Evolutionary conservation across 2,797 vertebrate species (phyloP).

Genomic region (Helarctos malayanus): DNA sequence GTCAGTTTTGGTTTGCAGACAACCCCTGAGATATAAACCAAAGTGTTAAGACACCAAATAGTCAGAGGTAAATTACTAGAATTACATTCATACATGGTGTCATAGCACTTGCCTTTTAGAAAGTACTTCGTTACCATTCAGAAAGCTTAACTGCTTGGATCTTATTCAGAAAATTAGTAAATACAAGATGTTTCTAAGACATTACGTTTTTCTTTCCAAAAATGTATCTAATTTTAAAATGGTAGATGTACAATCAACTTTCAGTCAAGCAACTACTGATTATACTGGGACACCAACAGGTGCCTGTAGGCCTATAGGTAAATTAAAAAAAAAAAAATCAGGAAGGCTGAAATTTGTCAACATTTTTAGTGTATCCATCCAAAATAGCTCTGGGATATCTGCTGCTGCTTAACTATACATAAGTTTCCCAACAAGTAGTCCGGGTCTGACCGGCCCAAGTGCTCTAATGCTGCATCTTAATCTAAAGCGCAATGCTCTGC

Average conservation of each 20-base stretch:
- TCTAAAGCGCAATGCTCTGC: slow-evolving; percentile 66
- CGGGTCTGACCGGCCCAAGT: slow-evolving; percentile 63
- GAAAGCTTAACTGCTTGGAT: slow-evolving; percentile 84
- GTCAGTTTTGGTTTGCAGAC: slow-evolving; percentile 91
- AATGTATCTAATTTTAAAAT: slow-evolving; percentile 81
- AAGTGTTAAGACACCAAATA: slow-evolving; percentile 90
- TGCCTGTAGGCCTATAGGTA: slow-evolving; percentile 33
- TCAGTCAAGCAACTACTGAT: slow-evolving; percentile 58
- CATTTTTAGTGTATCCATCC: slow-evolving; percentile 48
- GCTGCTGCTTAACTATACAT: not conserved
- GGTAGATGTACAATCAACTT: slow-evolving; percentile 70
- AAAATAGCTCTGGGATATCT: slow-evolving; percentile 54
- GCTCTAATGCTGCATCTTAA: slow-evolving; percentile 55
- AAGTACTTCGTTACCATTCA: slow-evolving; percentile 86
- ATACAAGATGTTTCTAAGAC: slow-evolving; percentile 82
- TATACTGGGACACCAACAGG: not conserved
- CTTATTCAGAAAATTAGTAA: slow-evolving; percentile 80
- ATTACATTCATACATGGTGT: slow-evolving; percentile 88
- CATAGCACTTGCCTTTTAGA: slow-evolving; percentile 87
- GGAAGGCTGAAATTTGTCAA: slow-evolving; percentile 61
- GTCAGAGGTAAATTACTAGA: slow-evolving; percentile 89
- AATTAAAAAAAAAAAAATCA: slow-evolving; percentile 35
- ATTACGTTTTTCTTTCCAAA: slow-evolving; percentile 77
- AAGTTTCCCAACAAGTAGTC: slow-evolving; percentile 60
- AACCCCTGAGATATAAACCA: slow-evolving; percentile 90